These are phyloP conservation scores for Styela clava DNA, from an alignment of 23 tunicate genomes.

Conservation along the genomic window DNA sequence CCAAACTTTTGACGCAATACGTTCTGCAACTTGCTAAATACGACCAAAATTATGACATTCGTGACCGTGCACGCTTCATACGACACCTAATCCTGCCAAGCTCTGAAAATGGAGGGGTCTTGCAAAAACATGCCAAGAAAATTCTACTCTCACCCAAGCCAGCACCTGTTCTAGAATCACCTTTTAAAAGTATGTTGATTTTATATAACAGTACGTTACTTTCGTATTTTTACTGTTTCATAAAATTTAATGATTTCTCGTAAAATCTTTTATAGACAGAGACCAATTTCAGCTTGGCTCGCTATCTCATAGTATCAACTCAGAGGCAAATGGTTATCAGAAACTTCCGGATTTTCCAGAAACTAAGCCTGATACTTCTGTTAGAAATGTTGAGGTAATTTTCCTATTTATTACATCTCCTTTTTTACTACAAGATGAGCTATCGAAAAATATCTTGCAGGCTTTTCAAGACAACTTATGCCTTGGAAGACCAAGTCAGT, in stretches of 20 bases:
- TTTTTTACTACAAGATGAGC: not conserved
- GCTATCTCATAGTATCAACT: conserved; percentile 88
- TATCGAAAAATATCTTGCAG: not conserved
- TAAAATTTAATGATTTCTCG: not conserved
- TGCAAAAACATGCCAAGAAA: conserved; percentile 90
- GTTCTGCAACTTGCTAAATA: conserved; percentile 92
- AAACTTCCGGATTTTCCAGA: conserved; percentile 86
- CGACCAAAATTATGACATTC: conserved; percentile 95
- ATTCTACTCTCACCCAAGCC: conserved; percentile 90
- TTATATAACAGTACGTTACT: not conserved
- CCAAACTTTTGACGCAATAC: conserved; percentile 80
- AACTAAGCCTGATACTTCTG: conserved; percentile 65
- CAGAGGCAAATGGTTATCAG: conserved; percentile 82
- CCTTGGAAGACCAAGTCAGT: too few relatives aligned
- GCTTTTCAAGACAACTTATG: too few relatives aligned
- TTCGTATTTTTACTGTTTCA: not conserved
- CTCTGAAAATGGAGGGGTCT: conserved; percentile 30
- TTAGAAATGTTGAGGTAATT: conserved; percentile 79
- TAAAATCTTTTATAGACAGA: conserved; percentile 41
- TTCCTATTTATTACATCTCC: too few relatives aligned
- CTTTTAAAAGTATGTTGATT: conserved; percentile 62
- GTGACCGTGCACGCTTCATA: conserved; percentile 90
- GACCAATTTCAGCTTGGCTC: conserved; percentile 89
- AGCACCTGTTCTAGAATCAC: conserved; percentile 96
- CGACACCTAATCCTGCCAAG: conserved; percentile 89